These are phyloP conservation scores for Austrofundulus limnaeus DNA, from an alignment of 2,113 vertebrate species.

Conservation along the genomic window DNA sequence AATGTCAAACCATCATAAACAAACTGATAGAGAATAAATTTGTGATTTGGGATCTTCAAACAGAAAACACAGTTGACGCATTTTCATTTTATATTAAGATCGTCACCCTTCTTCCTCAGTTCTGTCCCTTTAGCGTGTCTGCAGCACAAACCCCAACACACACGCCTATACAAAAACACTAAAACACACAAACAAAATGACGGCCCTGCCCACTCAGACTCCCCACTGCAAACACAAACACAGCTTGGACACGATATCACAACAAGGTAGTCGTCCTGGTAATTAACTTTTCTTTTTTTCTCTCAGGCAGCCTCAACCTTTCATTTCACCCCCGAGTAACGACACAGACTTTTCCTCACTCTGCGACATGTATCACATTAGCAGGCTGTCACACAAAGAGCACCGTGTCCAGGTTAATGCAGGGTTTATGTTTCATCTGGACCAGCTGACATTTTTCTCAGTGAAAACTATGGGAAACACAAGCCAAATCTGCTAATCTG, in stretches of 20 bases:
- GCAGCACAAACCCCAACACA: constrained; percentile 22
- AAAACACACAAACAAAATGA: constrained; percentile 44
- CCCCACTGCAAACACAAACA: constrained; percentile 60
- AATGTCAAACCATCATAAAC: background rate
- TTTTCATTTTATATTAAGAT: constrained; percentile 43
- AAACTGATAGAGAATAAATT: background rate
- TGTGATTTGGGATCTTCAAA: constrained; percentile 38
- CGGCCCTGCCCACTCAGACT: constrained; percentile 39
- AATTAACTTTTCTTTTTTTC: constrained; percentile 55
- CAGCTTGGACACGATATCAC: constrained; percentile 61
- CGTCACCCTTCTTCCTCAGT: constrained; percentile 22
- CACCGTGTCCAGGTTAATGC: constrained; percentile 56
- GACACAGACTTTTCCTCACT: constrained; percentile 59
- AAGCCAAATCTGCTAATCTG: constrained; percentile 31
- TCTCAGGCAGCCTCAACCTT: constrained; percentile 26
- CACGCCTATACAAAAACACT: constrained; percentile 25
- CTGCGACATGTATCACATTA: constrained; percentile 67
- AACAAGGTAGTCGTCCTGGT: constrained; percentile 52
- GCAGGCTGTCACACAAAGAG: constrained; percentile 58
- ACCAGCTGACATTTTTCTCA: constrained; percentile 59
- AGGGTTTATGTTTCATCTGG: constrained; percentile 63
- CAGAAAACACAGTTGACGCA: constrained; percentile 18
- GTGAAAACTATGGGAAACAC: constrained; percentile 29
- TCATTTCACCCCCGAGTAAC: constrained; percentile 45
- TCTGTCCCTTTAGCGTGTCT: constrained; percentile 36